Evolutionary conservation across 2,888 invertebrate species (phyloP).

Genomic region (Phorcus lineatus): DNA sequence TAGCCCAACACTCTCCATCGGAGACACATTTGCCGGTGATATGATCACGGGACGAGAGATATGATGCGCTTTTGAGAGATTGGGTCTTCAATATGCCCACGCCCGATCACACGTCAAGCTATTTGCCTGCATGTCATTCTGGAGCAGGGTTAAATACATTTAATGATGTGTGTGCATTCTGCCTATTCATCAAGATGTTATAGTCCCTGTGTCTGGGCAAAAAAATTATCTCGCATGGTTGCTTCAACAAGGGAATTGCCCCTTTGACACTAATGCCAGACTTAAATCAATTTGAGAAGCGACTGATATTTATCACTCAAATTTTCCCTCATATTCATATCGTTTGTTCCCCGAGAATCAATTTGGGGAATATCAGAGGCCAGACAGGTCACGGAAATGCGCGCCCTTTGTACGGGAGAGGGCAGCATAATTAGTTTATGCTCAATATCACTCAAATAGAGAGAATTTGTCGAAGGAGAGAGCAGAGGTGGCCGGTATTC

Average conservation of each 20-base stretch:
- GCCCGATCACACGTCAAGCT: background rate
- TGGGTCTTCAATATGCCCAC: background rate
- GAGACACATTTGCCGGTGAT: background rate
- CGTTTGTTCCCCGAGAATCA: constrained; percentile 30
- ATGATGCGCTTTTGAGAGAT: constrained; percentile 15
- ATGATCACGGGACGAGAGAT: background rate
- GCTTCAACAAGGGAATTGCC: constrained; percentile 14
- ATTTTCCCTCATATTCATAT: constrained; percentile 29
- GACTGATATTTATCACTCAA: constrained; percentile 27
- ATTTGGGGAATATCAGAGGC: constrained; percentile 26
- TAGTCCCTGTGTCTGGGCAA: constrained; percentile 5
- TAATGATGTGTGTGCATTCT: constrained; percentile 38
- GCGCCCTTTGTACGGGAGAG: constrained; percentile 35
- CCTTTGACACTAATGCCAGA: constrained; percentile 16
- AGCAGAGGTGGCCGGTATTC: constrained; percentile 13
- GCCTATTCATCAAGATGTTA: constrained; percentile 16
- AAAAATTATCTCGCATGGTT: constrained; percentile 24
- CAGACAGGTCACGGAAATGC: constrained; percentile 22
- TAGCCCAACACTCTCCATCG: background rate
- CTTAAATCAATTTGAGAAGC: constrained; percentile 24
- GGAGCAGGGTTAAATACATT: constrained; percentile 37
- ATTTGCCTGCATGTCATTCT: background rate
- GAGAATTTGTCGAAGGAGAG: constrained; percentile 28
- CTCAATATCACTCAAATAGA: constrained; percentile 44
- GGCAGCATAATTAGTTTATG: constrained; percentile 49